phyloP scores from a whole-genome alignment of 2,113 vertebrate species.

The Nesogale talazaci region DNA sequence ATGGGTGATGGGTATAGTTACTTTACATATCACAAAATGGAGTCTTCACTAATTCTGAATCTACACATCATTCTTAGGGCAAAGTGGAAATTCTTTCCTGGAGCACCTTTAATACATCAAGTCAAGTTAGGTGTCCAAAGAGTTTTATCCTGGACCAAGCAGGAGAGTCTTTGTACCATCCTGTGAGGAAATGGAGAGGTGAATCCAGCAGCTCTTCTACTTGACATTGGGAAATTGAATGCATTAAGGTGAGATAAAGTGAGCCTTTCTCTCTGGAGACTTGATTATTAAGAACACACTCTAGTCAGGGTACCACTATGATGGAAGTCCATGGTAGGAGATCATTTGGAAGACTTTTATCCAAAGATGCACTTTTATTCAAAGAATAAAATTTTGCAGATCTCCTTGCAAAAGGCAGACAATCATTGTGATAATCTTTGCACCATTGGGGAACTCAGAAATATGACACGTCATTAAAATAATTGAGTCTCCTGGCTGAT shows the following conservation, averaged over 20 bases:
- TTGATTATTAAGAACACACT: background rate
- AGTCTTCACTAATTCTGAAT: background rate
- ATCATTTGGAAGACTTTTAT: background rate
- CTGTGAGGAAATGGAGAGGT: background rate
- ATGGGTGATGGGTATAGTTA: background rate
- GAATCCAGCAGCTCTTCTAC: background rate
- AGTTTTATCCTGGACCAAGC: background rate
- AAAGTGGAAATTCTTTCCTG: background rate
- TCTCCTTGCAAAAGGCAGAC: background rate
- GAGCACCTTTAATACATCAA: constrained; percentile 5
- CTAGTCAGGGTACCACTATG: background rate
- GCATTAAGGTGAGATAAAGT: background rate
- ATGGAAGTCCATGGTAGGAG: background rate
- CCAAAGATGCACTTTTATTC: background rate
- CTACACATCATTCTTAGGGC: background rate
- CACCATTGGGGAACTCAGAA: background rate
- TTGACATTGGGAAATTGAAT: background rate
- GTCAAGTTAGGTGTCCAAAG: background rate
- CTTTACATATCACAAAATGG: background rate
- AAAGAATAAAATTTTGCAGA: background rate
- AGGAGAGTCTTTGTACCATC: constrained; percentile 31
- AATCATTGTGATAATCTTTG: constrained; percentile 24
- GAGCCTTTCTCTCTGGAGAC: background rate
- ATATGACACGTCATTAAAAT: constrained; percentile 28
- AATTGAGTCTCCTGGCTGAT: background rate